Conservation (phyloP, 2,797 vertebrate species). For the Gastrophryne carolinensis region DNA sequence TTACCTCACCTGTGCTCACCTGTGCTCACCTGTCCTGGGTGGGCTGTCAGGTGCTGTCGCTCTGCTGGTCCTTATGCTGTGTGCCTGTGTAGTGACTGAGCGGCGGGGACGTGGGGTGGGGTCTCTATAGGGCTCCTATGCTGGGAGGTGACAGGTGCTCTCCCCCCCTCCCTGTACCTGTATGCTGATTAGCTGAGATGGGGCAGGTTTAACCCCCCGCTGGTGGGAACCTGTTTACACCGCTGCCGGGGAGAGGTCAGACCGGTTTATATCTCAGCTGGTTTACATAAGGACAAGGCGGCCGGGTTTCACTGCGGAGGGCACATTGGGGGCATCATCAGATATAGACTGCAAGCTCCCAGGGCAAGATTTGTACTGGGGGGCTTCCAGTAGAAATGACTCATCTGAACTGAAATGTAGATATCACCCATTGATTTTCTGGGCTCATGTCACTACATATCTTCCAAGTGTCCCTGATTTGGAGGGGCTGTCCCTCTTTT, state of each 20-base stretch:
- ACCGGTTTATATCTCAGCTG: neutral
- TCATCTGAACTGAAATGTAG: too few relatives aligned
- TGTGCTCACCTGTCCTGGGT: neutral
- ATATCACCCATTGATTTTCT: too few relatives aligned
- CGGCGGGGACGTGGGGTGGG: neutral
- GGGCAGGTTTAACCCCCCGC: neutral
- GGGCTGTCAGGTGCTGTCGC: neutral
- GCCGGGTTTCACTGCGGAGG: too few relatives aligned
- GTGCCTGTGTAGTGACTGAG: neutral
- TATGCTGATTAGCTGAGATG: neutral
- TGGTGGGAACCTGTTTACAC: neutral
- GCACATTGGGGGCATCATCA: too few relatives aligned
- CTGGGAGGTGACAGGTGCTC: neutral
- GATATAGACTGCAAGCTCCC: too few relatives aligned
- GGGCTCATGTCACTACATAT: too few relatives aligned
- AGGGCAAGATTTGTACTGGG: too few relatives aligned
- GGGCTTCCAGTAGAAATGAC: too few relatives aligned
- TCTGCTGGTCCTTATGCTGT: slow-evolving; percentile 2
- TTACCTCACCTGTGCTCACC: neutral
- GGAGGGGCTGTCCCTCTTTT: too few relatives aligned
- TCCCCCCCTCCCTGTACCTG: neutral
- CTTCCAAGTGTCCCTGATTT: too few relatives aligned
- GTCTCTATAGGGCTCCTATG: neutral
- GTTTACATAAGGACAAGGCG: neutral
- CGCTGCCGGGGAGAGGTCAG: neutral